Percentiles rank a stretch among this genome's conserved stretches.
These are phyloP conservation scores for Omphaloscelis lunosa DNA, from an alignment of 2,888 invertebrate species.

Conservation along the genomic window DNA sequence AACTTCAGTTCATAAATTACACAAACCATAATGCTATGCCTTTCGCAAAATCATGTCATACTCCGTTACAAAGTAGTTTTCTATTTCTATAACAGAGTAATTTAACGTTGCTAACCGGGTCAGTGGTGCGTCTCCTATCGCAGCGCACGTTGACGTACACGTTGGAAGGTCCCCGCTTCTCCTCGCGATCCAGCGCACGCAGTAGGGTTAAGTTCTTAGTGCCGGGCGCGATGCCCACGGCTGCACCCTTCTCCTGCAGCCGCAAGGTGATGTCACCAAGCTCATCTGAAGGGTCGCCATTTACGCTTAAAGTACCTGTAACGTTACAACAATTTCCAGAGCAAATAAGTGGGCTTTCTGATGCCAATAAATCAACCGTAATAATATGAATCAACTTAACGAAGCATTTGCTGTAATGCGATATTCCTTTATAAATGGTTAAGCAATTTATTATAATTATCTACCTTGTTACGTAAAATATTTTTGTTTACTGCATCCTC, in stretches of 20 bases:
- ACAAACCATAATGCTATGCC: background rate
- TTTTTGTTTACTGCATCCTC: background rate
- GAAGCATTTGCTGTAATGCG: slow-evolving; percentile 20
- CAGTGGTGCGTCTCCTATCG: slow-evolving; percentile 94
- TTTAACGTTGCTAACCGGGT: slow-evolving; percentile 91
- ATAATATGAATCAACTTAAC: slow-evolving; percentile 20
- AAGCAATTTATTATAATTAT: slow-evolving; percentile 1
- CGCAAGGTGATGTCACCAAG: slow-evolving; percentile 94
- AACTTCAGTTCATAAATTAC: background rate
- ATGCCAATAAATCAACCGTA: background rate
- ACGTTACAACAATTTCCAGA: background rate
- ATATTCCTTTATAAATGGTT: slow-evolving; percentile 12
- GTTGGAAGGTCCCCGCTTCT: slow-evolving; percentile 95
- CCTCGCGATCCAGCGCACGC: slow-evolving; percentile 95
- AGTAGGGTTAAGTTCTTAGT: slow-evolving; percentile 95
- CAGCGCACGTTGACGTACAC: slow-evolving; percentile 97
- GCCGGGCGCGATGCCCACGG: slow-evolving; percentile 94
- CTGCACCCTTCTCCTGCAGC: slow-evolving; percentile 95
- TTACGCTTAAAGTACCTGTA: slow-evolving; percentile 93
- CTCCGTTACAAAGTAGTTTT: slow-evolving; percentile 11
- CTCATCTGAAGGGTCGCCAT: slow-evolving; percentile 94
- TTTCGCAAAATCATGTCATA: background rate
- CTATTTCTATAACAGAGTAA: background rate
- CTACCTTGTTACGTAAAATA: slow-evolving; percentile 1
- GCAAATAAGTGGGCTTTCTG: background rate